Conservation (phyloP, 1,140 invertebrate genomes). For the Tetramorium alpestre region DNA sequence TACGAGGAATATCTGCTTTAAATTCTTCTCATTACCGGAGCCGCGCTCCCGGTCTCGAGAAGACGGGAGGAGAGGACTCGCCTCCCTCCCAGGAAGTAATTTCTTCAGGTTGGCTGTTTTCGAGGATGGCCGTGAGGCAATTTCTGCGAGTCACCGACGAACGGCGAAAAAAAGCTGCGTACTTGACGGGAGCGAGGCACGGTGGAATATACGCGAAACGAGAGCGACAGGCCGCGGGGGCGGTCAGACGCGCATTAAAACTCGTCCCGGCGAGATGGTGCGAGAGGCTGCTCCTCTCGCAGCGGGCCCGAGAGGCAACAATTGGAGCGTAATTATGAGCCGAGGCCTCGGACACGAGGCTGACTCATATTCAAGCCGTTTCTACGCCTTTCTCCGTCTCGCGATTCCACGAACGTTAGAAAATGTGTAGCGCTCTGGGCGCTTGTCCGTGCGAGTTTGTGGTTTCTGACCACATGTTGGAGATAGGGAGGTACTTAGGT, state of each 20-base stretch:
- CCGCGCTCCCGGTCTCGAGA: background rate
- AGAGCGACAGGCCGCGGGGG: constrained; percentile 67
- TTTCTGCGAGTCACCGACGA: constrained; percentile 37
- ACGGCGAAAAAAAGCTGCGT: background rate
- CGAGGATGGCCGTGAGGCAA: background rate
- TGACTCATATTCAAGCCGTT: constrained; percentile 66
- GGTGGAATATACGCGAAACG: constrained; percentile 22
- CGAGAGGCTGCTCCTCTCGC: constrained; percentile 42
- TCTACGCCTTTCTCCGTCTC: constrained; percentile 27
- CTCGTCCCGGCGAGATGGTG: constrained; percentile 32
- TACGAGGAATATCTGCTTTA: constrained; percentile 63
- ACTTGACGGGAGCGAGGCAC: background rate
- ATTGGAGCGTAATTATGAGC: constrained; percentile 77
- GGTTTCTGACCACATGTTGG: constrained; percentile 64
- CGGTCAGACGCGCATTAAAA: constrained; percentile 69
- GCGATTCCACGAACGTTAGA: constrained; percentile 39
- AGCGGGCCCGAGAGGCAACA: constrained; percentile 64
- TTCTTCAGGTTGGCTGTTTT: constrained; percentile 43
- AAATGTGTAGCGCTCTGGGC: constrained; percentile 63
- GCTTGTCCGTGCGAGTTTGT: constrained; percentile 65
- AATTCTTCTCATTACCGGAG: constrained; percentile 63
- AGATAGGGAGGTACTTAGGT: constrained; percentile 58
- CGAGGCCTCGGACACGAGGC: constrained; percentile 51
- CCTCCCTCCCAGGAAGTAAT: constrained; percentile 19
- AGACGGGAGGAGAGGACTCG: background rate